phyloP scores from a whole-genome alignment of 92 coral and sea anemone species.

The Actinostola sp. region DNA sequence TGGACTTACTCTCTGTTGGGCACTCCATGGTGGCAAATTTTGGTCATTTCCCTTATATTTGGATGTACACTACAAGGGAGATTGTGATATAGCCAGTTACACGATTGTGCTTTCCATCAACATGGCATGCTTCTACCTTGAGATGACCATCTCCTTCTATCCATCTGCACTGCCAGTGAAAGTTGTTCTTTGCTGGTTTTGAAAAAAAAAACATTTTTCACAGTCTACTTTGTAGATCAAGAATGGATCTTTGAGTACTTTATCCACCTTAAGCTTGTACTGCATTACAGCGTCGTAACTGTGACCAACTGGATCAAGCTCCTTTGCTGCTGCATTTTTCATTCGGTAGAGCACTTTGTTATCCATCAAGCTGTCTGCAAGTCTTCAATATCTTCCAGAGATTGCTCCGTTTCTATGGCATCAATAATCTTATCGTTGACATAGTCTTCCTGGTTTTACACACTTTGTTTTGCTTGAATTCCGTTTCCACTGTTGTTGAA shows the following conservation, averaged over 20 bases:
- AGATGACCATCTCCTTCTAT: slow-evolving; percentile 52
- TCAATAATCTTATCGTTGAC: too few species aligned
- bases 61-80: slow-evolving; percentile 54
- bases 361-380: too few species aligned
- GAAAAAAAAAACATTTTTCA: slow-evolving; percentile 37
- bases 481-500: slow-evolving; percentile 28
- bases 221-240: slow-evolving; percentile 59
- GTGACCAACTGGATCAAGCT: too few species aligned
- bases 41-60: slow-evolving; percentile 45
- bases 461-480: too few species aligned
- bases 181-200: slow-evolving; percentile 67
- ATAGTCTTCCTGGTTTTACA: too few species aligned
- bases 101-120: slow-evolving; percentile 62
- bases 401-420: too few species aligned
- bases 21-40: slow-evolving; percentile 48
- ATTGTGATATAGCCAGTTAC: slow-evolving; percentile 57
- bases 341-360: too few species aligned
- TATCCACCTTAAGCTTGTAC: slow-evolving; percentile 45
- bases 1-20: slow-evolving; percentile 57
- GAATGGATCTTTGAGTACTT: slow-evolving; percentile 49
- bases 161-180: slow-evolving; percentile 54
- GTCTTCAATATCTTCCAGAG: too few species aligned
- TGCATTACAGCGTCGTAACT: too few species aligned
- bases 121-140: slow-evolving; percentile 55
- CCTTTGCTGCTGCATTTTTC: too few species aligned